Evolutionary conservation across 2,113 vertebrate genomes (phyloP).

Genomic region (Tragelaphus scriptus): DNA sequence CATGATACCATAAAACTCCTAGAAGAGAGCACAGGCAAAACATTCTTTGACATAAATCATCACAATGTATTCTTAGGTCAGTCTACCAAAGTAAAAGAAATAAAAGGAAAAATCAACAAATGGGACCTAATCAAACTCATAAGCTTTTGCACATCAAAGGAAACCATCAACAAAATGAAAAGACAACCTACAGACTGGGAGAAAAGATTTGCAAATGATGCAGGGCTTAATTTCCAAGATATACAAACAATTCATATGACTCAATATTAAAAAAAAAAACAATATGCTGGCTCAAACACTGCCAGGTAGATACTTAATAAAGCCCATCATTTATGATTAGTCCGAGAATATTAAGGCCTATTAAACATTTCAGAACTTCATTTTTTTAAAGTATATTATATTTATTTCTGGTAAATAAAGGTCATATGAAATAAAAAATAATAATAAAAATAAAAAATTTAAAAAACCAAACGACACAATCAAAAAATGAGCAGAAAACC

Average conservation of each 20-base stretch:
- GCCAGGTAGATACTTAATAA: too few species aligned
- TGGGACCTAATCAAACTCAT: not conserved
- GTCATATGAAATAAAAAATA: too few species aligned
- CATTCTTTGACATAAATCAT: not conserved
- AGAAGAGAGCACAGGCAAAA: not conserved
- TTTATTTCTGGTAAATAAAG: too few species aligned
- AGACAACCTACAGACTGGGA: not conserved
- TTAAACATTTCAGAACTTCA: too few species aligned
- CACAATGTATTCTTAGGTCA: not conserved
- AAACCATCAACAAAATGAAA: not conserved
- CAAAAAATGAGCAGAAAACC: not conserved
- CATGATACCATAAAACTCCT: not conserved
- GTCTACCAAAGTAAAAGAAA: not conserved
- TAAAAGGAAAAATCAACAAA: not conserved
- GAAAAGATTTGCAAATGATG: not conserved
- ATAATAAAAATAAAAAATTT: too few species aligned
- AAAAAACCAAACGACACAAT: not conserved
- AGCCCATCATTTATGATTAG: too few species aligned
- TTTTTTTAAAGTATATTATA: too few species aligned
- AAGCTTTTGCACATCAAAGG: not conserved
- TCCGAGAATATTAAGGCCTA: too few species aligned
- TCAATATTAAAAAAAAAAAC: too few species aligned
- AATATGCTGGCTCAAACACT: too few species aligned
- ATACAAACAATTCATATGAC: not conserved
- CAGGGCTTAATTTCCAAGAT: not conserved